Evolutionary conservation across 1,140 invertebrate species (phyloP).

Genomic region (Megathymus violae): DNA sequence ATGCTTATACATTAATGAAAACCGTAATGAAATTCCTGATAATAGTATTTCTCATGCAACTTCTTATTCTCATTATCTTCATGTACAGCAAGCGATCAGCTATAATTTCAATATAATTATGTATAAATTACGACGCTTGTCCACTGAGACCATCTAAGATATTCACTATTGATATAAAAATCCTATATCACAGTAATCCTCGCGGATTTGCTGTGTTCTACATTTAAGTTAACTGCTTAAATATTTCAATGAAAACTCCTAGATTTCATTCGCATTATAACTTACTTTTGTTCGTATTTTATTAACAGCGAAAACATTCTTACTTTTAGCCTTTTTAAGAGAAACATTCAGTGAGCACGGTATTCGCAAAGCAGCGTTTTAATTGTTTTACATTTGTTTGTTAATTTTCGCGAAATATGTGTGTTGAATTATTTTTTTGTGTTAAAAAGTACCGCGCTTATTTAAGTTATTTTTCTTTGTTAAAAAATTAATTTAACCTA

Average conservation of each 20-base stretch:
- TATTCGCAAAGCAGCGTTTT: conserved; percentile 18
- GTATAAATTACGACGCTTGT: no score
- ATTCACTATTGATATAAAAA: neutral
- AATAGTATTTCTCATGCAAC: no score
- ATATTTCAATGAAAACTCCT: neutral
- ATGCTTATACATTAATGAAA: no score
- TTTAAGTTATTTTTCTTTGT: no score
- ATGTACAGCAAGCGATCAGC: no score
- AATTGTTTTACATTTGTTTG: conserved; percentile 27
- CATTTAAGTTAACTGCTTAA: neutral
- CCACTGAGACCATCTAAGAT: no score
- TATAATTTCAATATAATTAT: no score
- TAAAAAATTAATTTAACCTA: no score
- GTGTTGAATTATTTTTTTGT: conserved; percentile 25
- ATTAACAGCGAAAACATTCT: conserved; percentile 5
- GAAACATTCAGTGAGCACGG: conserved; percentile 18
- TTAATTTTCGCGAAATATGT: conserved; percentile 17
- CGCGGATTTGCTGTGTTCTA: neutral
- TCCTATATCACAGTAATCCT: neutral
- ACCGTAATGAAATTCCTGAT: no score
- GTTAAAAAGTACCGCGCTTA: no score
- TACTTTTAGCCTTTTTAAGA: conserved; percentile 12
- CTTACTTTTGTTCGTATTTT: neutral
- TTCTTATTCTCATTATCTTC: no score
- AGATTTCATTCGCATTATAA: neutral